Base-by-base conservation (phyloP, 1,140 invertebrate genomes). In the Procambarus clarkii region DNA sequence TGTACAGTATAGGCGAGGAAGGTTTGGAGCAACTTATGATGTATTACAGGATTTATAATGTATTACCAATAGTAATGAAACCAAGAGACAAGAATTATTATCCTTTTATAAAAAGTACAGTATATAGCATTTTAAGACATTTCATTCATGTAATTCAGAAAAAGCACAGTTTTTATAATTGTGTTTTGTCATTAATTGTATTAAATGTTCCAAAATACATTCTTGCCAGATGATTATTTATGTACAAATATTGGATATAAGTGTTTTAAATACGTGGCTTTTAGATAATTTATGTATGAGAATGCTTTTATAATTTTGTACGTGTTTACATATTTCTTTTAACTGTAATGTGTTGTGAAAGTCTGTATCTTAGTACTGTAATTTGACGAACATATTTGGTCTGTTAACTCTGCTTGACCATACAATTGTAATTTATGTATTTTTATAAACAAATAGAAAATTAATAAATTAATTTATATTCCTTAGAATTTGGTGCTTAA, bases 161-260 rank as follows among this genome's bases (percentile, higher is more conserved):
- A 15, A 69, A 18, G n/a, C 11, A 11, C n/a, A 74, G 11, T 34
- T 74, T 74, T 74, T 4, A 74, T 21, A 18, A 64, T 34, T 15
- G 13, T 64, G 21, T 34, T 74, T 34, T 5, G 69, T 74, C 5
- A 8, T 5, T 74, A n/a, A 34, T 24, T 34, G 15, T 8, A 34
- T 74, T n/a, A 1, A 74, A 74, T 74, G 69, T 74, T 74, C 2
- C 24, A 74, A 21, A 74, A 24, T 74, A 74, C 8, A 74, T 74
- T 74, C 69, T 74, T 74, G 21, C 24, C 69, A 74, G 4, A 7
- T 34, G 34, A 74, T 74, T 74, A 74, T 74, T 74, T 21, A 15
- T 74, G 69, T 74, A 74, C 69, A 74, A 74, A 74, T 74, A 74
- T 74, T 74, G n/a, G n/a, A 34, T 34, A 64, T 74, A 74, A 74